Percentiles rank a stretch among this genome's conserved stretches.
Evolutionary conservation across 2,797 vertebrate species (phyloP).

Genomic region (Octomys mimax): DNA sequence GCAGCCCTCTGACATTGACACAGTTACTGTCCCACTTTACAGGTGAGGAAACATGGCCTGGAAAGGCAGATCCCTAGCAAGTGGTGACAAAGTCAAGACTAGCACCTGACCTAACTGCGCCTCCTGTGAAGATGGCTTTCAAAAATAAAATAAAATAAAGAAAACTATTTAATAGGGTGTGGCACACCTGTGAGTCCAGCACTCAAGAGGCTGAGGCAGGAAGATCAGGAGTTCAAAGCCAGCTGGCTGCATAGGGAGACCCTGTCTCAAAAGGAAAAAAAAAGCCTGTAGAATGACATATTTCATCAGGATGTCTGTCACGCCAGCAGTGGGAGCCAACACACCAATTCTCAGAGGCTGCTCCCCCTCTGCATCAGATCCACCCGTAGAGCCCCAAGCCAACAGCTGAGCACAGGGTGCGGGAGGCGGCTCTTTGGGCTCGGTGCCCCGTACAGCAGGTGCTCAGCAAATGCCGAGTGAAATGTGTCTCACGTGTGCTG

Average conservation of each 20-base stretch:
- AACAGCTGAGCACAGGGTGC: not conserved
- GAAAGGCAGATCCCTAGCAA: not conserved
- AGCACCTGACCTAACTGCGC: not conserved
- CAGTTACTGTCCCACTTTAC: not conserved
- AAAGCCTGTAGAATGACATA: slow-evolving; percentile 52
- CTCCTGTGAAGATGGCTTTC: not conserved
- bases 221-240: not conserved
- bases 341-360: slow-evolving; percentile 65
- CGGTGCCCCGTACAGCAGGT: not conserved
- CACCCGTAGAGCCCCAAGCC: not conserved
- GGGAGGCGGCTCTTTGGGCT: not conserved
- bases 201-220: not conserved
- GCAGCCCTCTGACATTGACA: not conserved
- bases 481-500: rapidly evolving
- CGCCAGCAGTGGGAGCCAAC: slow-evolving; percentile 84
- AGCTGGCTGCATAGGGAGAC: not conserved
- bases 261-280: not conserved
- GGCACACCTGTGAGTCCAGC: not conserved
- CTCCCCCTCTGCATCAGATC: not conserved
- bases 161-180: not conserved
- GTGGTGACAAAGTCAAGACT: not conserved
- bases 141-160: not conserved
- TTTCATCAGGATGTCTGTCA: slow-evolving; percentile 79
- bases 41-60: slow-evolving; percentile 54
- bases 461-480: not conserved